Evolutionary conservation across 2,797 vertebrate genomes (phyloP).

Genomic region (Rousettus madagascariensis): DNA sequence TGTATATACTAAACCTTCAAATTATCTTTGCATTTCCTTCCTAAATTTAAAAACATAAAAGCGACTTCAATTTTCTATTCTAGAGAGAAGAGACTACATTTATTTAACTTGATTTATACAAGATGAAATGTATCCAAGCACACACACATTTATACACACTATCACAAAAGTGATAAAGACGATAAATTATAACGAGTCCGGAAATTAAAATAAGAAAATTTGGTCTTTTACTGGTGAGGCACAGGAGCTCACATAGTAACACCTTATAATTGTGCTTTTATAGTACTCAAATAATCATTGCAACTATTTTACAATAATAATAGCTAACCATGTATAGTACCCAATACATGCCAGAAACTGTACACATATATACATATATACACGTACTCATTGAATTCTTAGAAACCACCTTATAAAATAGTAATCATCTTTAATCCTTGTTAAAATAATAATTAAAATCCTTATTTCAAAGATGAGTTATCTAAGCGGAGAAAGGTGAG

Average conservation of each 20-base stretch:
- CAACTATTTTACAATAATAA: background rate
- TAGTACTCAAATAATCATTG: background rate
- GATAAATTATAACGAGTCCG: background rate
- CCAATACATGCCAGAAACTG: background rate
- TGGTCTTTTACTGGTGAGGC: background rate
- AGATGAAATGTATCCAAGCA: background rate
- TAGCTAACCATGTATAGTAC: background rate
- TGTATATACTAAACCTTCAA: background rate
- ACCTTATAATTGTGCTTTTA: background rate
- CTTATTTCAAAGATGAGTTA: background rate
- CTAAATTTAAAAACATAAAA: background rate
- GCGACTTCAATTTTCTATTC: background rate
- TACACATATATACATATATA: background rate
- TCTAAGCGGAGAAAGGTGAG: background rate
- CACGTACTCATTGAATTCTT: background rate
- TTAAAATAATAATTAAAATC: background rate
- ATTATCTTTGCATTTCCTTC: constrained; percentile 24
- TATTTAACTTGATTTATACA: background rate
- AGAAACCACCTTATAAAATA: background rate
- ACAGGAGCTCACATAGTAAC: background rate
- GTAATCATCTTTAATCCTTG: background rate
- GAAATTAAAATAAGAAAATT: background rate
- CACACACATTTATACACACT: background rate
- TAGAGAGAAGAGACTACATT: background rate
- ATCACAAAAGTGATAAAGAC: background rate